These are phyloP conservation scores for Pseudomugil tenellus DNA, from an alignment of 2,797 vertebrate genomes.

Conservation along the genomic window DNA sequence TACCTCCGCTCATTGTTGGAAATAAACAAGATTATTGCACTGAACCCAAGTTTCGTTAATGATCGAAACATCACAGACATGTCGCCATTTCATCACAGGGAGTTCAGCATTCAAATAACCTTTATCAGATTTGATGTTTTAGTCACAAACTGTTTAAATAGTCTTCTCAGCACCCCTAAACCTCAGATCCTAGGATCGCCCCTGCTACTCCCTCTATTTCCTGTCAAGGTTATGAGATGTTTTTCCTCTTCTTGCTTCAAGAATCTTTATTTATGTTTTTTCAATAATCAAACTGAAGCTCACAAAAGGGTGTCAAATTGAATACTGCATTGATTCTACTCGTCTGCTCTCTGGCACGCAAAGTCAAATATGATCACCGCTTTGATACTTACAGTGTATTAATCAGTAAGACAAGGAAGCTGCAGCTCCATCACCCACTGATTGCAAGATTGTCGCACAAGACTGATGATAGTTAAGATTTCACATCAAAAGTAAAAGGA, in stretches of 20 bases:
- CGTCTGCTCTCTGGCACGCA: background rate
- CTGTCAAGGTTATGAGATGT: background rate
- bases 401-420: constrained; percentile 22
- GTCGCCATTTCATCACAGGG: no score
- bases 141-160: no score
- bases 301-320: background rate
- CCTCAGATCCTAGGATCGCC: no score
- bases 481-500: background rate
- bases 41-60: no score
- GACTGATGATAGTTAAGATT: constrained; percentile 13
- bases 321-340: background rate
- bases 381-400: constrained; percentile 11
- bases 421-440: background rate
- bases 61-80: no score
- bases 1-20: no score
- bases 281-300: background rate
- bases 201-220: no score
- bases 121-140: no score
- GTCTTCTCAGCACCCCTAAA: no score
- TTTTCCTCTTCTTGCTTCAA: background rate
- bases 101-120: no score
- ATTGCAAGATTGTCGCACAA: constrained; percentile 17
- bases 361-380: background rate
- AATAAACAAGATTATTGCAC: no score
- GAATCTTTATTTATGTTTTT: background rate